Base-by-base conservation (phyloP, 2,888 invertebrate genomes). In the Smittia sp. region DNA sequence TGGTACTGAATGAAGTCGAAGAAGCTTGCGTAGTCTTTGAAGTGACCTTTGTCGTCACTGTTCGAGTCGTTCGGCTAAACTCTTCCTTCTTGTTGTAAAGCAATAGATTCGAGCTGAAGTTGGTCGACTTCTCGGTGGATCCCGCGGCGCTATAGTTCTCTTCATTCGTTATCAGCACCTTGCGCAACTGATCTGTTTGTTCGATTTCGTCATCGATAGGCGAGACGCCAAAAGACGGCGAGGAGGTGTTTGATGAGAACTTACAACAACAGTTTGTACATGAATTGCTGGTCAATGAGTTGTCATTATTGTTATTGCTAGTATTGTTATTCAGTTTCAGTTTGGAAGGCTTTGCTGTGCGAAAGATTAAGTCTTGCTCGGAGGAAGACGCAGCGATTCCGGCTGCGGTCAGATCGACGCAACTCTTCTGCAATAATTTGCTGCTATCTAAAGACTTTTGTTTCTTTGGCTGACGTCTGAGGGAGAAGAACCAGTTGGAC, bases 401-500 rank as follows among this genome's bases (percentile, higher is more conserved):
- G 75, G 67, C 24, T 63, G 22, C 22, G 11, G 58, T 41, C 65
- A 83, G 78, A 77, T 83, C 83, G 74, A 82, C 79, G 77, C 83
- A 83, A 77, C 83, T 83, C 74, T 81, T 79, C 76, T 82, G 82
- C 75, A 81, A 74, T 74, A 80, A 79, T 75, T 81, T 81, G 32
- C 74, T 74, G 38, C 76, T 75, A 69, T 76, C 74, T 25, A 77
- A 75, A 39, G 77, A 76, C 76, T 78, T 79, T 77, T 80, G 82
- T 68, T 76, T 78, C 76, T 82, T 83, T 9, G 81, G 80, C 76
- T 81, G 83, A 3, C 92, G 87, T 78, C 91, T 87, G 79, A 92
- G 81, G 76, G 92, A 92, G 76, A 89, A 90, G 82, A 92, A 92
- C 92, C 92, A 93, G 81, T 89, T 90, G 77, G 89, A 87, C 75